Evolutionary conservation across 2,888 invertebrate genomes (phyloP), one percentile per base, ranked within the genome.

Genomic region (Empis stercorea): DNA sequence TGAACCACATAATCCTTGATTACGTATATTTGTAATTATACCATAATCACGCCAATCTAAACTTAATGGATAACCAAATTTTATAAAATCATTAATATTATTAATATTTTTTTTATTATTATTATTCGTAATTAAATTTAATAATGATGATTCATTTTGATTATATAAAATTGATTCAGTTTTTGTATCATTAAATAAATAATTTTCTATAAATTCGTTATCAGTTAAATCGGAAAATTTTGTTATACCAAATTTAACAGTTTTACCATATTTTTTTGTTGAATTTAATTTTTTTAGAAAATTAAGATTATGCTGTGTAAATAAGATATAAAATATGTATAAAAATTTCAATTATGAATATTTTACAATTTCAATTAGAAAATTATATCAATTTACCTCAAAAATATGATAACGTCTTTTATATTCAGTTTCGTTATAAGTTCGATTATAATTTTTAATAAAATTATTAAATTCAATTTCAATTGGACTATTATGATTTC

Each of bases 1-100:
- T 0, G 87, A 88, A 2, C 88, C 88, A 66, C 89, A 89, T 10
- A 73, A 58, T 11, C 79, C 79, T 65, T 89, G 89, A 64, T 81
- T 78, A 45, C 76, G 75, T 0, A 89, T 75, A 1, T 76, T 67
- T 2, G 81, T 76, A 2, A 89, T 70, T 10, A 80, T 76, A 23
- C 78, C 78, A 58, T 78, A 77, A 0, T 73, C 64, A 54, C 82
- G 71, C 85, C 84, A 84, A 65, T 59, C 72, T 15, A 55, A 43
- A 32, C 30, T 38, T 13, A 46, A 30, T 2, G 54, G 54, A 15
- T 53, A 16, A n/a, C 34, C 34, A 34, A 2, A n/a, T n/a, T 34
- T 34, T 34, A 13, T 7, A 39, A 39, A 15, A 23, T 39, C 39
- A 20, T 20, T 13, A 6, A 39, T 20, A 20, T 11, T 20, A 23